Conservation (phyloP, 2,797 vertebrate genomes). For the Scyliorhinus canicula region DNA sequence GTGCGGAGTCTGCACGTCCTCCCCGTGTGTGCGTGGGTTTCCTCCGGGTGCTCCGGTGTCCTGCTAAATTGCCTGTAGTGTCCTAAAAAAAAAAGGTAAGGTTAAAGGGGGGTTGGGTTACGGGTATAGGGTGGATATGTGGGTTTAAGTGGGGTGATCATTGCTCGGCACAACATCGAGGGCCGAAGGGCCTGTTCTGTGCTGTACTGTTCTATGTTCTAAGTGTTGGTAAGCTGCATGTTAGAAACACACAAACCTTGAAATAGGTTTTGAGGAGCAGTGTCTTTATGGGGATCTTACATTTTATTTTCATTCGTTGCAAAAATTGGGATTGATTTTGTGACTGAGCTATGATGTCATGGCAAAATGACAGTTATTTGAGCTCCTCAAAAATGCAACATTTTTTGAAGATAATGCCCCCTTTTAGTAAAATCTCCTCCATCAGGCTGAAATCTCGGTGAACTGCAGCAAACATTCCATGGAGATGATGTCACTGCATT, state of each 20-base stretch:
- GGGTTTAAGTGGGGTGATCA: no score
- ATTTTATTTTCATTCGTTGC: not conserved
- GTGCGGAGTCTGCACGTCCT: no score
- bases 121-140: no score
- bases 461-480: not conserved
- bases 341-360: not conserved
- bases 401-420: not conserved
- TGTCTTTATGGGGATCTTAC: not conserved
- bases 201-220: no score
- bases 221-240: not conserved
- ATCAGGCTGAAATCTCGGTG: not conserved
- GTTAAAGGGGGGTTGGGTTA: no score
- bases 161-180: no score
- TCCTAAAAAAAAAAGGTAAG: no score
- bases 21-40: no score
- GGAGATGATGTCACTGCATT: not conserved
- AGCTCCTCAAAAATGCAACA: not conserved
- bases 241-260: no score
- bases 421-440: not conserved
- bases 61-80: no score
- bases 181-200: no score
- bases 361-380: not conserved
- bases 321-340: not conserved
- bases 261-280: not conserved
- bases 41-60: no score